phyloP scores from a whole-genome alignment of 2,797 vertebrate genomes.

The Coregonus ussuriensis region DNA sequence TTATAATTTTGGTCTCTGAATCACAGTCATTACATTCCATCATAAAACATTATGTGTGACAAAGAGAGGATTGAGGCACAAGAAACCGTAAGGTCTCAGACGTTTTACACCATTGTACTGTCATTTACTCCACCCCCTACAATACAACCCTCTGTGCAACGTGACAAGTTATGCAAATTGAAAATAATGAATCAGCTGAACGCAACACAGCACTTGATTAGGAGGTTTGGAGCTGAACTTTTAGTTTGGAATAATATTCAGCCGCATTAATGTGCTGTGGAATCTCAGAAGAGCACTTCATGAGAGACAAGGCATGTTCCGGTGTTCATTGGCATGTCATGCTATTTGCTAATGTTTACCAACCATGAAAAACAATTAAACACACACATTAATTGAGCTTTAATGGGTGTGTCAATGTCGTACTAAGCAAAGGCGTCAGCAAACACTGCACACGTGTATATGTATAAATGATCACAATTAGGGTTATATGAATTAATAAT shows the following conservation, averaged over 20 bases:
- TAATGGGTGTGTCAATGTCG: conserved; percentile 6
- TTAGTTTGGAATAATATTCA: conserved; percentile 29
- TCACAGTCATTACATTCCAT: neutral
- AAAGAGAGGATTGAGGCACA: neutral
- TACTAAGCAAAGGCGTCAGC: conserved; percentile 10
- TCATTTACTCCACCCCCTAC: too few species aligned
- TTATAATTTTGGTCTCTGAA: neutral
- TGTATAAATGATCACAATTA: conserved; percentile 19
- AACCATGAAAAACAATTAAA: conserved; percentile 27
- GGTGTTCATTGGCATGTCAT: conserved; percentile 23
- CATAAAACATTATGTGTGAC: neutral
- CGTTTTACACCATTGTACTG: too few species aligned
- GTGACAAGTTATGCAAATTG: conserved; percentile 10
- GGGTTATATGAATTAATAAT: conserved; percentile 18
- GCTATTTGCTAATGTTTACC: conserved; percentile 12
- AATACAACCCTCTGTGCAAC: neutral
- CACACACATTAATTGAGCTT: conserved; percentile 17
- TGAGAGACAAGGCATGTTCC: conserved; percentile 6
- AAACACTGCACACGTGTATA: neutral
- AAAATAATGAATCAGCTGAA: conserved; percentile 22
- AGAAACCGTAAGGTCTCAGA: neutral
- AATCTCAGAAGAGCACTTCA: conserved; percentile 11
- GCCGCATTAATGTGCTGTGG: neutral
- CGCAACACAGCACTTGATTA: conserved; percentile 30
- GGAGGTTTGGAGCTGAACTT: neutral